Evolutionary conservation across 35 echinoderm and acorn worm genomes (phyloP).

Genomic region (Stichopus chloronotus): DNA sequence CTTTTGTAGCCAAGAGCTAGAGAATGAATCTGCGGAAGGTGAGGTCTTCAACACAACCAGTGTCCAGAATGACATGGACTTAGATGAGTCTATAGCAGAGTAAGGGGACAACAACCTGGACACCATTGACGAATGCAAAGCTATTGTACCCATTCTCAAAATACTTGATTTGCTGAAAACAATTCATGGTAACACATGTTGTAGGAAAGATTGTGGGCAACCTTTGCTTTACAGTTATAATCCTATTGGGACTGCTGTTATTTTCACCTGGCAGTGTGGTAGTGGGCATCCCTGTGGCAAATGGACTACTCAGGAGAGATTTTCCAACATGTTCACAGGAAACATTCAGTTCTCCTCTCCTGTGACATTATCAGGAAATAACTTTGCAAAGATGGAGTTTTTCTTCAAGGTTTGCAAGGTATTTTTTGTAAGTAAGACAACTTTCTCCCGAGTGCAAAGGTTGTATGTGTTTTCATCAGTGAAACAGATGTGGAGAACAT

Average conservation of each 20-base stretch:
- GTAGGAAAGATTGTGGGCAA: too few relatives aligned
- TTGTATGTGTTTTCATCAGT: slow-evolving; percentile 44
- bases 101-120: neutral
- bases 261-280: too few relatives aligned
- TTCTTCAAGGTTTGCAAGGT: slow-evolving; percentile 12
- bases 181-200: too few relatives aligned
- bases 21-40: too few relatives aligned
- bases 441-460: slow-evolving; percentile 37
- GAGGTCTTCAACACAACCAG: too few relatives aligned
- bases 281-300: too few relatives aligned
- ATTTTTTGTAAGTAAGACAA: neutral
- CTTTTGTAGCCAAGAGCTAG: too few relatives aligned
- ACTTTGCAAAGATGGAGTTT: slow-evolving; percentile 28
- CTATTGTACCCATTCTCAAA: neutral
- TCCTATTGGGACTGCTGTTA: too few relatives aligned
- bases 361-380: slow-evolving; percentile 13
- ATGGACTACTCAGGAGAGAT: too few relatives aligned
- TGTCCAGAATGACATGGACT: neutral
- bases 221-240: too few relatives aligned
- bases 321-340: slow-evolving; percentile 61
- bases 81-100: slow-evolving; percentile 25
- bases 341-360: slow-evolving; percentile 46
- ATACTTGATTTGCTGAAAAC: neutral
- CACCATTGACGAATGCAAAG: neutral
- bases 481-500: neutral